Conservation (phyloP, 2,797 vertebrate genomes). For the Lepidocolaptes lacrymiger region DNA sequence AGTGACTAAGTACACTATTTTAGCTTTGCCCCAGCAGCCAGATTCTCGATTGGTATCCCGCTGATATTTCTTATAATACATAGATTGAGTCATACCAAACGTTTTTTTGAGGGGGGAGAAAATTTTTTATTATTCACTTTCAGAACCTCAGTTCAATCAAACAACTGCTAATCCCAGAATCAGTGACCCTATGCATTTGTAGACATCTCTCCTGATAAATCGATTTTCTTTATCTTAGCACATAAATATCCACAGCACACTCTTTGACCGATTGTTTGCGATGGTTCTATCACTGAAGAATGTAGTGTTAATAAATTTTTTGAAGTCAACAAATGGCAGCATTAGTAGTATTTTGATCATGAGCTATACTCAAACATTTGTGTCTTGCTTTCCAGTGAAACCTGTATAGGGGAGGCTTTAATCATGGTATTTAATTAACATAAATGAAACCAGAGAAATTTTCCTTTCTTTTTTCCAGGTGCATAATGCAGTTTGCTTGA, state of each 20-base stretch:
- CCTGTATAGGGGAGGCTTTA: not conserved
- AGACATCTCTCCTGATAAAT: not conserved
- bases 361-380: not conserved
- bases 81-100: conserved; percentile 27
- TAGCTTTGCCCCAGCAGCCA: conserved; percentile 43
- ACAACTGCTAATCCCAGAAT: not conserved
- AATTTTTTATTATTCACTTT: conserved; percentile 16
- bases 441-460: not conserved
- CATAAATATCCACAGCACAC: not conserved
- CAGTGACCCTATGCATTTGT: not conserved
- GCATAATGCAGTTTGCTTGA: not conserved
- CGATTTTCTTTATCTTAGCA: conserved; percentile 13
- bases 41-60: conserved; percentile 25
- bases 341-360: not conserved
- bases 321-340: not conserved
- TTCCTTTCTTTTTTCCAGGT: not conserved
- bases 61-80: conserved; percentile 53
- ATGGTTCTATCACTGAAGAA: not conserved
- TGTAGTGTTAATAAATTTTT: conserved; percentile 15
- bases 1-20: conserved; percentile 57
- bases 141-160: not conserved
- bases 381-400: not conserved
- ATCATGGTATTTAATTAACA: not conserved
- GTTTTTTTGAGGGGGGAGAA: not conserved
- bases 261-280: conserved; percentile 25